Percentiles rank a stretch among this genome's conserved stretches.
Evolutionary conservation across 2,113 vertebrate species (phyloP).

Genomic region (Potamarius usumacintae): DNA sequence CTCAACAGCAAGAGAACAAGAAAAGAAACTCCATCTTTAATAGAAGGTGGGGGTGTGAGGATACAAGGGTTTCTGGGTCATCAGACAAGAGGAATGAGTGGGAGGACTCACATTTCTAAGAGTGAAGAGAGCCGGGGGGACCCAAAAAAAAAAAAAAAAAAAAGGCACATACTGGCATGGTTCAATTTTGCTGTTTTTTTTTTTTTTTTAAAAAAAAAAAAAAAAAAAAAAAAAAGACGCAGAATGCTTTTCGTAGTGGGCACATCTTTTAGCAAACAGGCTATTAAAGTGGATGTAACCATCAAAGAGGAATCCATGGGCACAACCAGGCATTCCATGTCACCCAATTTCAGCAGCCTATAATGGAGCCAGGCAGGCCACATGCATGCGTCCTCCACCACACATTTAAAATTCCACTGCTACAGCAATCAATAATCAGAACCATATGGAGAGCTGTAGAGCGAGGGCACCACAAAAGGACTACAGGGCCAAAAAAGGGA

Average conservation of each 20-base stretch:
- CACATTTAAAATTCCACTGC: slow-evolving; percentile 52
- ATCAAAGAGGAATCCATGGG: neutral
- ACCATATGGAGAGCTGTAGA: slow-evolving; percentile 51
- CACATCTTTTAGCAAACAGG: neutral
- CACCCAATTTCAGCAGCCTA: slow-evolving; percentile 27
- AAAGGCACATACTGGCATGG: neutral
- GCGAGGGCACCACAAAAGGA: slow-evolving; percentile 19
- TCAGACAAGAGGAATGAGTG: slow-evolving; percentile 50
- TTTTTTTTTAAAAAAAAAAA: too few relatives aligned
- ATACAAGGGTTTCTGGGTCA: slow-evolving; percentile 47
- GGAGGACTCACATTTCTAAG: slow-evolving; percentile 14
- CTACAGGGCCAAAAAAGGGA: slow-evolving; percentile 12
- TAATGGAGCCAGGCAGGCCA: slow-evolving; percentile 32
- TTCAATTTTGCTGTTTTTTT: neutral
- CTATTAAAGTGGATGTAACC: neutral
- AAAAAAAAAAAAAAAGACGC: neutral
- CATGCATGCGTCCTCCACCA: slow-evolving; percentile 32
- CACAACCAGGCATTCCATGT: slow-evolving; percentile 3
- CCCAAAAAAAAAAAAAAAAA: neutral
- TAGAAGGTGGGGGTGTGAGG: slow-evolving; percentile 9
- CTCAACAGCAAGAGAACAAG: slow-evolving; percentile 16
- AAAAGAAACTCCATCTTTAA: neutral
- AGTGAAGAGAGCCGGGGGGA: too few relatives aligned
- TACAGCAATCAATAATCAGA: slow-evolving; percentile 56
- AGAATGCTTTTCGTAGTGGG: neutral